Evolutionary conservation across 2,797 vertebrate species (phyloP).

Genomic region (Pagetopsis macropterus): DNA sequence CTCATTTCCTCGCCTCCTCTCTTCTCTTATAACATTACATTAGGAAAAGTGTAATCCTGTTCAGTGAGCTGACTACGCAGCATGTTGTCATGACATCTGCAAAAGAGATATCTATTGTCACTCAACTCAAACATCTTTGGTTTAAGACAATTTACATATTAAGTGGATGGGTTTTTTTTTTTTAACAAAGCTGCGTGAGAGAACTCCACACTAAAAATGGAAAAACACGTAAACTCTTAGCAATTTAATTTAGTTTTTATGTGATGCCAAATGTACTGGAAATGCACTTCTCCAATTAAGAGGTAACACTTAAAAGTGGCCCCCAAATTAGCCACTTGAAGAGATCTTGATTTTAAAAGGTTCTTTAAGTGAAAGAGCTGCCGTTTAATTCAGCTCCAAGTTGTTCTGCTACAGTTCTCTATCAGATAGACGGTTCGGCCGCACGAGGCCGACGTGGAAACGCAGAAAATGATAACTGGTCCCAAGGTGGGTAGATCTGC

Average conservation of each 20-base stretch:
- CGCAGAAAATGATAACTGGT: no score
- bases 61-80: constrained; percentile 24
- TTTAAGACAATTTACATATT: neutral
- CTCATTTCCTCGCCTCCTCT: constrained; percentile 14
- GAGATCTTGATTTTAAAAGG: no score
- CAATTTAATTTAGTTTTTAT: neutral
- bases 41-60: constrained; percentile 41
- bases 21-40: constrained; percentile 32
- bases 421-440: no score
- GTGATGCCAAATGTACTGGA: neutral
- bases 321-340: no score
- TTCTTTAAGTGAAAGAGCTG: no score
- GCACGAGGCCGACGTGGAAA: no score
- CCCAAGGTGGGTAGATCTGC: no score
- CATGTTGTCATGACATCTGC: constrained; percentile 3
- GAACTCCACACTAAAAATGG: neutral
- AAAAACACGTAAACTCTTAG: neutral
- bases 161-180: neutral
- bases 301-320: neutral
- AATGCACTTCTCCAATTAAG: neutral
- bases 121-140: neutral
- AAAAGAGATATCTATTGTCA: constrained; percentile 8
- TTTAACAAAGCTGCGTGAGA: neutral
- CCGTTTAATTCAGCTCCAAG: no score
- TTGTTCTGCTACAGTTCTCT: no score